phyloP scores from a whole-genome alignment of 2,113 vertebrate genomes.

The Nerophis ophidion region DNA sequence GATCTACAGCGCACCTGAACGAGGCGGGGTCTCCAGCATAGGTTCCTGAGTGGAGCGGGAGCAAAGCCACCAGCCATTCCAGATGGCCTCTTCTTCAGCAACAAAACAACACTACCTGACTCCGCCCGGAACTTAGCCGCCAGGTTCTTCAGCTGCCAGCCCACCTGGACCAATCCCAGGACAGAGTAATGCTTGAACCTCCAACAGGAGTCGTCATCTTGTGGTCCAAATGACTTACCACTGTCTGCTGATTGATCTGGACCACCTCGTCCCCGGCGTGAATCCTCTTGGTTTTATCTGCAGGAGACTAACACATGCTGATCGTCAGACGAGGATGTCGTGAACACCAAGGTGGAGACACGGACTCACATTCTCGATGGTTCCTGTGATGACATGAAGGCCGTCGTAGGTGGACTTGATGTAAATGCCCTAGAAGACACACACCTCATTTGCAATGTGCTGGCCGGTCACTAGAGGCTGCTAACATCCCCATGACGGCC shows the following conservation, averaged over 20 bases:
- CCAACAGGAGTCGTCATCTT: too few relatives aligned
- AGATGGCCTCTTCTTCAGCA: conserved; percentile 87
- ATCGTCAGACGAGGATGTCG: neutral
- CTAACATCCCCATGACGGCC: neutral
- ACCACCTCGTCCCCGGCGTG: conserved; percentile 96
- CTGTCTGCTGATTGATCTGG: conserved; percentile 90
- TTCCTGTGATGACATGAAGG: conserved; percentile 92
- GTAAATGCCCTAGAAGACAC: conserved; percentile 84
- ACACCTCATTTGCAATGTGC: neutral
- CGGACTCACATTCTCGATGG: conserved; percentile 92
- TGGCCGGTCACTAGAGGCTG: neutral
- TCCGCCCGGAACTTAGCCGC: conserved; percentile 85
- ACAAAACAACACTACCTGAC: conserved; percentile 74
- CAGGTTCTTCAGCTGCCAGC: conserved; percentile 93
- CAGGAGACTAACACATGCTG: conserved; percentile 77
- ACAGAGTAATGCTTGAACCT: neutral
- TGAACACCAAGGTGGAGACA: too few relatives aligned
- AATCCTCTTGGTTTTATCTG: conserved; percentile 90
- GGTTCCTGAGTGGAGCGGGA: conserved; percentile 86
- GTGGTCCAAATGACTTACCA: conserved; percentile 74
- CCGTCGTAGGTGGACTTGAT: conserved; percentile 98
- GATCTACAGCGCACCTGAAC: conserved; percentile 32
- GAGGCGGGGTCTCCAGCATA: conserved; percentile 81
- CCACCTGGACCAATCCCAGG: conserved; percentile 77
- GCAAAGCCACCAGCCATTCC: conserved; percentile 77